Base-by-base conservation (phyloP, 2,797 vertebrate genomes). In the Bufotes viridis region DNA sequence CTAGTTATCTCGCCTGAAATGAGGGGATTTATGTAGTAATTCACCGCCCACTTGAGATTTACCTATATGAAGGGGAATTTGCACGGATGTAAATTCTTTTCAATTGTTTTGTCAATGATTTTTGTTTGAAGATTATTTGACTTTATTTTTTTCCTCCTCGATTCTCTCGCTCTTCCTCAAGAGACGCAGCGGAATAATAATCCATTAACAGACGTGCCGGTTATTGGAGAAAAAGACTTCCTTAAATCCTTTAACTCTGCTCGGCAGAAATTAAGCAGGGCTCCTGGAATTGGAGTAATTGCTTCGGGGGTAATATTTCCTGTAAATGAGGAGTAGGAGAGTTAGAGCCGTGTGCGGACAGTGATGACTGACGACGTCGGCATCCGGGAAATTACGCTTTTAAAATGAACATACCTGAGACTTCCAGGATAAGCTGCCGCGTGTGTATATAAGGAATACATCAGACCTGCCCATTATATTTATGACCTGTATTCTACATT, bases 51-150 rank as follows among this genome's bases (percentile, higher is more conserved):
- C 84, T 57, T 29, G 84, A 57, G 84, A 58, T 34, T 86, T 78
- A 67, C 75, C 75, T 78, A 12, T 86, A 69, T 55, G 24, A 78
- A 24, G 60, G 75, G 78, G 60, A 86, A 86, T 86, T 84, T 86
- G 49, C 42, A 55, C 34, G 74, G 63, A 80, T 86, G 85, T 86
- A 86, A 86, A 86, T 86, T 80, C 76, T 69, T 58, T 51, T 70
- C 85, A 86, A 86, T 86, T 80, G 85, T 79, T 86, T 80, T 70
- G 84, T 67, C 85, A 34, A 80, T 79, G 61, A 69, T 69, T 86
- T 86, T 80, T 80, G 76, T 80, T 69, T 86, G 85, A 86, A 86
- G 85, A 86, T 86, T 86, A 86, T 76, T 86, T 69, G 55, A 24
- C 57, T 86, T 80, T 79, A 79, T 42, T 42, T 85, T 55, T 70